Base-by-base conservation (phyloP, 2,113 vertebrate species). In the Prinia subflava region DNA sequence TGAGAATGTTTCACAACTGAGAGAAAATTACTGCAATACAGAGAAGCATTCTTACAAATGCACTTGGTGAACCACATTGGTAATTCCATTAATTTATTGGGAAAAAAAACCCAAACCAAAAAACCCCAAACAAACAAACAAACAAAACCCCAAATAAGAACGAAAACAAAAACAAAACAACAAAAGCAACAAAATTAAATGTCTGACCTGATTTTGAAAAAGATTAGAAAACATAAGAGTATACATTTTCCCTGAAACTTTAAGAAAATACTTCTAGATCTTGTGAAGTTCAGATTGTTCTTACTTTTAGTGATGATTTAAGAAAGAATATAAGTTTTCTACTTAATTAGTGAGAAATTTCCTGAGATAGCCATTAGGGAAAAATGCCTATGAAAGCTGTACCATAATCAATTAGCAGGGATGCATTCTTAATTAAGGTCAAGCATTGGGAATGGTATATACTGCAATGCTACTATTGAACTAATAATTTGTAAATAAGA, bases 371-470 rank as follows among this genome's bases (percentile, higher is more conserved):
- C 76, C 75, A 83, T 76, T 60, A 81, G 89, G 87, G 96, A 69
- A 67, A 60, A 92, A 93, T 69, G 64, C 69, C 78, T 59, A 71
- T 46, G 71, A 94, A 96, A 96, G 53, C 44, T 89, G 60, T 60
- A 86, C 55, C 56, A 73, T 87, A 95, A 94, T 97, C 92, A 96
- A 93, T 96, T 94, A 97, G 90, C 78, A 95, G 76, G 74, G 76
- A 84, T 69, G 78, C 86, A 94, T 91, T 95, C 93, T 93, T 96
- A 94, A 97, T 97, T 96, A 97, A 93, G 75, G 76, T 70, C 82
- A 94, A 92, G 92, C 82, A 91, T 77, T 53, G 41, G 47, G 68
- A 97, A 87, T 74, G 60, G 65, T 96, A 67, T 67, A 53, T 79
- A 22, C 27, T 87, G 75, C 69, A 89, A 56, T 69, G 33, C 24